Percentiles rank a stretch among this genome's conserved stretches.
These are phyloP conservation scores for Tetanocera ferruginea DNA, from an alignment of 2,888 invertebrate species.

Conservation along the genomic window DNA sequence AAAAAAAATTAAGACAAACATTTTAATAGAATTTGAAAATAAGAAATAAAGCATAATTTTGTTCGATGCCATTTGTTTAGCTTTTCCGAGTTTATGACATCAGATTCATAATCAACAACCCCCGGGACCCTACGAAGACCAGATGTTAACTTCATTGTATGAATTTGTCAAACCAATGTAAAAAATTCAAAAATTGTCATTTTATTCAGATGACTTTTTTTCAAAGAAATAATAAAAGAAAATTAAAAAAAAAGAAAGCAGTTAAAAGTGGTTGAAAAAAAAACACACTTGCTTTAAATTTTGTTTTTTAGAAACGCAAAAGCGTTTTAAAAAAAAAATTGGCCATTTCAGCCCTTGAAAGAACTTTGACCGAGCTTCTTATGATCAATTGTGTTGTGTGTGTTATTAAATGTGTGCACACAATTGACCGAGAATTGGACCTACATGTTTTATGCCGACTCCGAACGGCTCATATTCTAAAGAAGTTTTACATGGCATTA, in stretches of 20 bases:
- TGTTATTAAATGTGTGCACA: too few relatives aligned
- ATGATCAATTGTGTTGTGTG: too few relatives aligned
- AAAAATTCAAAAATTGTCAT: background rate
- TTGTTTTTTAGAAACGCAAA: background rate
- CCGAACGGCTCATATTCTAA: too few relatives aligned
- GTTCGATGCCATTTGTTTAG: too few relatives aligned
- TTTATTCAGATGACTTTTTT: background rate
- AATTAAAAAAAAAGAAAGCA: background rate
- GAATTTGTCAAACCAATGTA: background rate
- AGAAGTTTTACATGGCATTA: too few relatives aligned
- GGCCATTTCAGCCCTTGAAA: background rate
- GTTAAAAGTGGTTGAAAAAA: too few relatives aligned
- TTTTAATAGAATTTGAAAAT: background rate
- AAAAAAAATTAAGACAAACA: background rate
- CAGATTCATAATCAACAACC: background rate
- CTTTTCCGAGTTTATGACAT: too few relatives aligned
- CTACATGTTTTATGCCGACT: too few relatives aligned
- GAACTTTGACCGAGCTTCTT: too few relatives aligned
- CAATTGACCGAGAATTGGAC: too few relatives aligned
- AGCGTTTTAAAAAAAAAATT: background rate
- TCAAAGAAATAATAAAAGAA: background rate
- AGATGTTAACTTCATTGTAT: background rate
- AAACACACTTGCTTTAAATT: too few relatives aligned
- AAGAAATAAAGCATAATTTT: too few relatives aligned
- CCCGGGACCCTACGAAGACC: background rate